Conservation (phyloP, 1,140 invertebrate species). For the Rhopalosiphum maidis region DNA sequence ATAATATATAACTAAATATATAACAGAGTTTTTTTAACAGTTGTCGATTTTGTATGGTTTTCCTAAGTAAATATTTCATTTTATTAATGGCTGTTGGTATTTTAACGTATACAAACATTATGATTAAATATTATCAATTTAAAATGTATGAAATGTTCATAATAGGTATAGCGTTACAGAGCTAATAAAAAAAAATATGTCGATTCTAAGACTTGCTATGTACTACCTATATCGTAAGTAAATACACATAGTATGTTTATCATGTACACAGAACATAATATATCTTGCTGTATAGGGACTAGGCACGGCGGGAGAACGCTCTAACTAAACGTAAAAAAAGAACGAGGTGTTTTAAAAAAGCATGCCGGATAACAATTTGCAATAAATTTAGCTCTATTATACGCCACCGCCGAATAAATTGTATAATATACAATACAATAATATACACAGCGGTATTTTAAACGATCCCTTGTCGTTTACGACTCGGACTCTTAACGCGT, state of each 20-base stretch:
- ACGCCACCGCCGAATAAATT: neutral
- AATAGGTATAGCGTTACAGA: neutral
- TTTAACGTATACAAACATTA: neutral
- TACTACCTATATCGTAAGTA: neutral
- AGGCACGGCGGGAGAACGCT: neutral
- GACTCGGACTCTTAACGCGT: neutral
- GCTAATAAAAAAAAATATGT: neutral
- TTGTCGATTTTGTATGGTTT: neutral
- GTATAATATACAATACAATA: neutral
- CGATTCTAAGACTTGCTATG: no score
- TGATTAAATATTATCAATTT: neutral
- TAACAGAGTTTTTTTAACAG: neutral
- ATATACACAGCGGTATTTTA: neutral
- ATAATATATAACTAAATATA: neutral
- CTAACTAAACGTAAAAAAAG: neutral
- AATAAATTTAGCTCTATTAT: neutral
- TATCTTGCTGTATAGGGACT: neutral
- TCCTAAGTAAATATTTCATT: neutral
- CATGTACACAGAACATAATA: neutral
- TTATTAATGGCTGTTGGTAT: neutral
- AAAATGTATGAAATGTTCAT: neutral
- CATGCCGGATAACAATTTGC: neutral
- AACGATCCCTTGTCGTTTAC: neutral
- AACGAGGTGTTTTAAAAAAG: neutral
- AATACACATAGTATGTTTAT: neutral